These are phyloP conservation scores for Phortica variegata DNA, from an alignment of 1,140 invertebrate genomes.

Conservation along the genomic window DNA sequence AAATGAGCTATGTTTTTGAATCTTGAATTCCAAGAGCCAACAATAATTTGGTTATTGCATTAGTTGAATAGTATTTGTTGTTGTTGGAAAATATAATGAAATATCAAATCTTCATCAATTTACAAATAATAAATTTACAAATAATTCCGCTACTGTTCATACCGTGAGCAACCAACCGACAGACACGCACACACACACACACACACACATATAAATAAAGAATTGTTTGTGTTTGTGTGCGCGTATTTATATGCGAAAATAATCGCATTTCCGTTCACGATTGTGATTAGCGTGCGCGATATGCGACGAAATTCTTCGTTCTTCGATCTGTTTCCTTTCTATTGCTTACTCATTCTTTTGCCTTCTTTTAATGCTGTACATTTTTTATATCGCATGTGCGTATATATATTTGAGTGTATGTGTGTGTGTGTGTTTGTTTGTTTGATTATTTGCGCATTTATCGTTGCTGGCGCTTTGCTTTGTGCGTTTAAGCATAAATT, in stretches of 20 bases:
- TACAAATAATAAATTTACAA: no score
- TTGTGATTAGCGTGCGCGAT: constrained; percentile 48
- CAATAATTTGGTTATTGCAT: no score
- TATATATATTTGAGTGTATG: background rate
- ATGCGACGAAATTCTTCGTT: background rate
- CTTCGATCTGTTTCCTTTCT: constrained; percentile 21
- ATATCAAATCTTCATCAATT: no score
- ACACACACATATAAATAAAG: background rate
- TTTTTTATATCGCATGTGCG: background rate
- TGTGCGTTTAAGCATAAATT: constrained; percentile 37
- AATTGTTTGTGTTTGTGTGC: background rate
- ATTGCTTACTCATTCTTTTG: constrained; percentile 2
- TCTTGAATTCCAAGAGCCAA: no score
- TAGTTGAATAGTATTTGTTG: no score
- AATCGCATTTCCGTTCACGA: constrained; percentile 48
- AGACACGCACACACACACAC: background rate
- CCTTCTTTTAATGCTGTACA: constrained; percentile 2
- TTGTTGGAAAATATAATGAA: no score
- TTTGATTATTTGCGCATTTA: background rate
- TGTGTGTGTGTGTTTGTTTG: constrained; percentile 12
- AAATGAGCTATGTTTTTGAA: no score
- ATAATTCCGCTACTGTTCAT: no score
- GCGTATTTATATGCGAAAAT: constrained; percentile 27
- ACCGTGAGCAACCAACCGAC: no score
- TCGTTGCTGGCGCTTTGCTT: background rate